Conservation (phyloP, 2,113 vertebrate species). For the Eupsittula cactorum region DNA sequence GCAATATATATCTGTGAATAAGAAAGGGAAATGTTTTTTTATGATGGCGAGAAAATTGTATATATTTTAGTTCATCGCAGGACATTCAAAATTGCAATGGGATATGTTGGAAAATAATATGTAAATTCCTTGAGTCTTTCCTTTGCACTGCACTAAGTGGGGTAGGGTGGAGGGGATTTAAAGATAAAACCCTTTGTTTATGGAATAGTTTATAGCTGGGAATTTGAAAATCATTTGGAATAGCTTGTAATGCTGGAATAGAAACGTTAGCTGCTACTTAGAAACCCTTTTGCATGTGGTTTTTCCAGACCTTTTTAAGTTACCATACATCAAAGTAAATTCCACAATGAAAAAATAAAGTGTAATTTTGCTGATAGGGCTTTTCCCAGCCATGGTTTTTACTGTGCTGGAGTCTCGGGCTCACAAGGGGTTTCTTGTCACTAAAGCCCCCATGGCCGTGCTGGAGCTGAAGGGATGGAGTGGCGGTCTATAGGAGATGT, state of each 20-base stretch:
- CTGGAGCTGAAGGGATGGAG: background rate
- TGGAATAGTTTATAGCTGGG: constrained; percentile 11
- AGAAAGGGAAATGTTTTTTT: constrained; percentile 63
- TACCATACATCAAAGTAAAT: constrained; percentile 70
- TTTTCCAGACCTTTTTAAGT: constrained; percentile 78
- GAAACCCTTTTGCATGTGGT: constrained; percentile 81
- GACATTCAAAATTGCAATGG: background rate
- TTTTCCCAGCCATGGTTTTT: constrained; percentile 76
- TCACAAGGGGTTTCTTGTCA: background rate
- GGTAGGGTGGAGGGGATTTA: background rate
- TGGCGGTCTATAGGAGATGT: background rate
- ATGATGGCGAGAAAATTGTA: constrained; percentile 39
- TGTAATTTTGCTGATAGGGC: constrained; percentile 81
- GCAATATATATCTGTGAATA: constrained; percentile 74
- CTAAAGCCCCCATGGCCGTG: background rate
- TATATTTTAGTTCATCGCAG: constrained; percentile 63
- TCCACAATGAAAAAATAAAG: constrained; percentile 56
- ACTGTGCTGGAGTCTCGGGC: background rate
- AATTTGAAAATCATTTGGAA: constrained; percentile 31
- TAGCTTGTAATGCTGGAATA: constrained; percentile 51
- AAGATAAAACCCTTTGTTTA: constrained; percentile 10
- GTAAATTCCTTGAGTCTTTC: constrained; percentile 48
- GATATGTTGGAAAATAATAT: constrained; percentile 51
- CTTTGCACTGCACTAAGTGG: constrained; percentile 63
- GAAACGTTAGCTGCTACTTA: constrained; percentile 73